phyloP scores from a whole-genome alignment of 2,113 vertebrate genomes.

The Acanthisitta chloris region DNA sequence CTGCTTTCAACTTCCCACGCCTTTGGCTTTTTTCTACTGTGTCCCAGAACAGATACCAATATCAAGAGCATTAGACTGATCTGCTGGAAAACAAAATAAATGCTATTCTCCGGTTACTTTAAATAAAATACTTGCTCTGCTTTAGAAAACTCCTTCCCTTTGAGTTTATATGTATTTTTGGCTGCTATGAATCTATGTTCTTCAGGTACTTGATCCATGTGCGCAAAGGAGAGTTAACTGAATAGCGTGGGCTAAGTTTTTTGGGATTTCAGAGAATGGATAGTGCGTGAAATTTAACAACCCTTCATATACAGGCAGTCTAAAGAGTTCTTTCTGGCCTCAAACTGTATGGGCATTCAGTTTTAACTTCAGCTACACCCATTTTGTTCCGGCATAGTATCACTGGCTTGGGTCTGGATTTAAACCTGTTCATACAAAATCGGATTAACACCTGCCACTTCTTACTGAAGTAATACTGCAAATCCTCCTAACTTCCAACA shows the following conservation, averaged over 20 bases:
- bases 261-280: neutral
- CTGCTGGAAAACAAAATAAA: neutral
- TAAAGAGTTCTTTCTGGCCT: neutral
- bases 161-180: neutral
- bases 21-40: neutral
- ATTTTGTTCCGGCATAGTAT: neutral
- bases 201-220: neutral
- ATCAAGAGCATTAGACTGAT: neutral
- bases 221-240: neutral
- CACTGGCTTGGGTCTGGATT: neutral
- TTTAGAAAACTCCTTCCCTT: neutral
- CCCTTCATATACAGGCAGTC: neutral
- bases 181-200: neutral
- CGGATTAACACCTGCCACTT: neutral
- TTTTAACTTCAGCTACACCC: neutral
- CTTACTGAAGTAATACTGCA: neutral
- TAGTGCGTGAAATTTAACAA: neutral
- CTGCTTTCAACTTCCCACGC: neutral
- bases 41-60: neutral
- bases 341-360: neutral
- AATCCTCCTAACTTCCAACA: neutral
- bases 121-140: neutral
- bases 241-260: neutral
- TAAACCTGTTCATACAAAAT: conserved; percentile 5
- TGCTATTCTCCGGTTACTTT: neutral